Evolutionary conservation across 2,113 vertebrate species (phyloP).

Genomic region (Macquaria australasica): DNA sequence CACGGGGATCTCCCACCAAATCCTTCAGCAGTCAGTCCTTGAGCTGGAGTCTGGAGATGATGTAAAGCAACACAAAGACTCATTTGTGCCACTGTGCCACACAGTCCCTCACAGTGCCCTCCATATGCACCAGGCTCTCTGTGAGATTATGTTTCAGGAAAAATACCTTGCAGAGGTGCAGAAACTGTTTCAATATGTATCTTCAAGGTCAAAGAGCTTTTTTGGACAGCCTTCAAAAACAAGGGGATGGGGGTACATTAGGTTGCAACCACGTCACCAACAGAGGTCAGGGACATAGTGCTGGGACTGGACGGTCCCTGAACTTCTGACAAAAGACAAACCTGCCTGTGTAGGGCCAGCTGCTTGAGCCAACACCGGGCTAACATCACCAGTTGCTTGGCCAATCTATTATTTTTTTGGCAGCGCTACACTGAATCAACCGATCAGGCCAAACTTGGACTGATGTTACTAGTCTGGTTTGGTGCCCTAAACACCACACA

Average conservation of each 20-base stretch:
- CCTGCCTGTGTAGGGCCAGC: not conserved
- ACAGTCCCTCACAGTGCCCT: slow-evolving; percentile 41
- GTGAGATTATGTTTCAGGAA: slow-evolving; percentile 57
- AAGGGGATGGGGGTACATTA: not conserved
- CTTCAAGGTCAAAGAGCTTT: slow-evolving; percentile 43
- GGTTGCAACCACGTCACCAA: not conserved
- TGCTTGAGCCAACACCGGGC: not conserved
- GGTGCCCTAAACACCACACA: not conserved
- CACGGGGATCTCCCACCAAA: slow-evolving; percentile 27
- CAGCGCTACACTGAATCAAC: not conserved
- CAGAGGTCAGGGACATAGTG: not conserved
- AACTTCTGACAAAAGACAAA: slow-evolving; percentile 5
- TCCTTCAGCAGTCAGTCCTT: slow-evolving; percentile 24
- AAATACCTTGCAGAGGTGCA: slow-evolving; percentile 31
- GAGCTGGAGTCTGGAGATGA: slow-evolving; percentile 59
- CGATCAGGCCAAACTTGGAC: not conserved
- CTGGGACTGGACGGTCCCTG: not conserved
- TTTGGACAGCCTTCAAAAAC: slow-evolving; percentile 12
- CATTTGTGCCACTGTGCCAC: slow-evolving; percentile 65
- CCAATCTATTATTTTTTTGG: not conserved
- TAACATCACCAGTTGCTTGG: not conserved
- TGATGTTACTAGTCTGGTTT: not conserved
- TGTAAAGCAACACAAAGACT: slow-evolving; percentile 71
- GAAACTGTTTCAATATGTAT: slow-evolving; percentile 49
- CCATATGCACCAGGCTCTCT: slow-evolving; percentile 24